Evolutionary conservation across 2,797 vertebrate species (phyloP), one percentile per base, ranked within the genome.

Genomic region (Microcaecilia unicolor): DNA sequence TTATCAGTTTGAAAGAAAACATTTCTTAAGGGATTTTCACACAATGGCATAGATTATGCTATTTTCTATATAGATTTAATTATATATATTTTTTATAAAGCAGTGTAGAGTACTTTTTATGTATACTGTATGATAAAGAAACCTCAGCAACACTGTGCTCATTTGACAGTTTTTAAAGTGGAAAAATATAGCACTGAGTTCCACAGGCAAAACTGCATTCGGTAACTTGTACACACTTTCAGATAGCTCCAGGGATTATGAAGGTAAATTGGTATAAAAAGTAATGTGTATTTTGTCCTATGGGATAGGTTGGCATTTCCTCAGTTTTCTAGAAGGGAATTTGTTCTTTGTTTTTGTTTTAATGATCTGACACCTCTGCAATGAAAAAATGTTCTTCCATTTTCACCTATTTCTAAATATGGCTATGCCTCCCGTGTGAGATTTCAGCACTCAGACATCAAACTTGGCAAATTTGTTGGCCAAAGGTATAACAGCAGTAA

Each of bases 321-420:
- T n/a, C 7, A 22, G 28, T 18, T 22, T n/a, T 23, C 17, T 5
- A 14, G 11, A 24, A 3, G 23, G 10, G 9, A 10, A 4, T 4
- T 30, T 10, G 3, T 18, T 28, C 6, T 10, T 7, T 10, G 26
- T 8, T 13, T 22, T 14, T 25, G 12, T 20, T 37, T 25, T 12
- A 30, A 13, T 9, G 4, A 13, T 6, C 1, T 17, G 9, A 32
- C 19, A 25, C 6, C 7, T 8, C 34, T 43, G 18, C 5, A 9
- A 0, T 0, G 6, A 11, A 7, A 14, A 3, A 9, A 19, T 0
- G 0, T 3, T 5, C 9, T 10, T 13, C 18, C 22, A 10, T 16
- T 24, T 9, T 4, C 35, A 38, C 10, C 9, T 5, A 3, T 28
- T 50, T 49, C 20, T 46, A 14, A 24, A 19, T 2, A 7, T 29